A percentile compares a stretch with the other conserved stretches of the same genome.
phyloP scores from a whole-genome alignment of 2,113 vertebrate genomes.

The Reinhardtius hippoglossoides region DNA sequence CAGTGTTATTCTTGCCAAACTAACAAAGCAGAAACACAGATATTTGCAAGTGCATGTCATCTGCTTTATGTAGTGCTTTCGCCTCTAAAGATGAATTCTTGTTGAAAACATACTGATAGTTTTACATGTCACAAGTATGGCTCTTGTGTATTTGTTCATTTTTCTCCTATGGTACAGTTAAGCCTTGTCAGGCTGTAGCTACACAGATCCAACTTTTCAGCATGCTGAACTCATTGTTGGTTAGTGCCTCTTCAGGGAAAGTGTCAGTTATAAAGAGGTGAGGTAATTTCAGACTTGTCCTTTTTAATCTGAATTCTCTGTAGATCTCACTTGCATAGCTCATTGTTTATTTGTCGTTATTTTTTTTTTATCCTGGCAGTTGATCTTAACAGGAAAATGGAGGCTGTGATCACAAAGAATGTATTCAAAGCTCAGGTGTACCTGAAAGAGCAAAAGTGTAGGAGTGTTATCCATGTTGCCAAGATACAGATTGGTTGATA shows the following conservation, averaged over 20 bases:
- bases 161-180: neutral
- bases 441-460: neutral
- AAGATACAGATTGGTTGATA: neutral
- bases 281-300: neutral
- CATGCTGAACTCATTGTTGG: neutral
- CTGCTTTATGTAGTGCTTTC: no score
- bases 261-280: neutral
- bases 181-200: neutral
- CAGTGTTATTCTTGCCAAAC: no score
- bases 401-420: conserved; percentile 43
- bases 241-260: neutral
- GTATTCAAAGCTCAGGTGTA: neutral
- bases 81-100: neutral
- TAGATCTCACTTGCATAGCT: conserved; percentile 11
- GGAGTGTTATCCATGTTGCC: neutral
- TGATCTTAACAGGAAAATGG: conserved; percentile 11
- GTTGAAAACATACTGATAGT: neutral
- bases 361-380: neutral
- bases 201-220: neutral
- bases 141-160: neutral
- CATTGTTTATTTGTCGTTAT: neutral
- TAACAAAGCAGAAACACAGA: no score
- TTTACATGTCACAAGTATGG: neutral
- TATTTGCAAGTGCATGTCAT: no score
- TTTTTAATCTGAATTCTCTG: neutral